Conservation (phyloP, 2,113 vertebrate genomes). For the Tauraco erythrolophus region DNA sequence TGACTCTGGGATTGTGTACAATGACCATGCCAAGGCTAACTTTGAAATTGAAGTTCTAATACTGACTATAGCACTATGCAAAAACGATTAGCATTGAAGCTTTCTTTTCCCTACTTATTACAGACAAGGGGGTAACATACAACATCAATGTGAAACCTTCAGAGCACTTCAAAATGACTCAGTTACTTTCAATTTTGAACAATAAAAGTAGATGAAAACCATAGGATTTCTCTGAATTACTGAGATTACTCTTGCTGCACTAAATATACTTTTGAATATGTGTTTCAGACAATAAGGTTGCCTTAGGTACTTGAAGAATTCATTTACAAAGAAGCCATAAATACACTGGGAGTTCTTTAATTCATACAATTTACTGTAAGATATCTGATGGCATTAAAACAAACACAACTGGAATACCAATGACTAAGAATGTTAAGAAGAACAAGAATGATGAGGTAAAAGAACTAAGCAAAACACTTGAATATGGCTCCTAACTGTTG, state of each 20-base stretch:
- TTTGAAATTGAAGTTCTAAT: not conserved
- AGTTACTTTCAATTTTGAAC: not conserved
- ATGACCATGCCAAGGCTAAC: not conserved
- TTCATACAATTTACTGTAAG: not conserved
- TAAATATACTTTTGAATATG: not conserved
- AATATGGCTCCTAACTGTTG: not conserved
- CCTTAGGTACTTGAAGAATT: not conserved
- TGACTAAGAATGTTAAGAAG: not conserved
- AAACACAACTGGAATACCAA: not conserved
- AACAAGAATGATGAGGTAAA: not conserved
- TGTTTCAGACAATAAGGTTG: not conserved
- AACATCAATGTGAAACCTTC: not conserved
- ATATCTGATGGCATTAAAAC: not conserved
- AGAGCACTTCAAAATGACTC: not conserved
- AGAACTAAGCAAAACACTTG: not conserved
- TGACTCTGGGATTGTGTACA: not conserved
- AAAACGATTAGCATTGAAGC: not conserved
- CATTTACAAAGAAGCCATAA: not conserved
- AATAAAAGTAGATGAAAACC: not conserved
- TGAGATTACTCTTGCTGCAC: not conserved
- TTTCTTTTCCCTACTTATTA: not conserved
- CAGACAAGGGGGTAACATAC: fast-evolving
- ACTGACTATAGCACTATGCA: not conserved
- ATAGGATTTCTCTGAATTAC: not conserved
- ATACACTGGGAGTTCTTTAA: not conserved